Evolutionary conservation across 2,113 vertebrate species (phyloP).

Genomic region (Vulpes ferrilata): DNA sequence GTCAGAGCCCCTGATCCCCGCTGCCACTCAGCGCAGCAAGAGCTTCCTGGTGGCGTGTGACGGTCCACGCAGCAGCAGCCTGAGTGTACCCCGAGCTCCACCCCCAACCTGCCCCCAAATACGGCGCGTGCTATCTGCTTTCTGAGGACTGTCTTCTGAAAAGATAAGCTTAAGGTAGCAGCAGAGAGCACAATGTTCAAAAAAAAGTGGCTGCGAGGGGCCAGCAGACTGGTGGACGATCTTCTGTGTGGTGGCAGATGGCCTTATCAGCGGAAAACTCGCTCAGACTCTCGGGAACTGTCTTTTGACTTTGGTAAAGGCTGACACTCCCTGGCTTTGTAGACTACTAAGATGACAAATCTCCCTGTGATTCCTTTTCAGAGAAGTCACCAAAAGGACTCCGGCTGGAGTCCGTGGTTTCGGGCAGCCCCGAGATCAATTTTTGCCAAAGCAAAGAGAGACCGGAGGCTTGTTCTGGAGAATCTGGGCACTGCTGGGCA

Average conservation of each 20-base stretch:
- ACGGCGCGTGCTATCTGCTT: background rate
- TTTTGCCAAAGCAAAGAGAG: constrained; percentile 66
- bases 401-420: background rate
- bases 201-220: background rate
- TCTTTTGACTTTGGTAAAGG: background rate
- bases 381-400: constrained; percentile 4
- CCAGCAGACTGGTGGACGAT: background rate
- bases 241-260: background rate
- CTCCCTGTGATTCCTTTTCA: background rate
- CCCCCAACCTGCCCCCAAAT: rapidly evolving
- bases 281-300: background rate
- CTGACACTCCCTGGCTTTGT: background rate
- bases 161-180: background rate
- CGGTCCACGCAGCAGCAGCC: background rate
- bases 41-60: rapidly evolving
- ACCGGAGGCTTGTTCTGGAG: background rate
- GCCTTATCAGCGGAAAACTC: constrained; percentile 51
- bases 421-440: background rate
- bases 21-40: rapidly evolving
- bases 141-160: background rate
- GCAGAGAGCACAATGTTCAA: background rate
- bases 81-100: rapidly evolving
- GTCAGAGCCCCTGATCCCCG: background rate
- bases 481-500: background rate
- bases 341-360: background rate